Evolutionary conservation across 2,888 invertebrate genomes (phyloP).

Genomic region (Salticus scenicus): DNA sequence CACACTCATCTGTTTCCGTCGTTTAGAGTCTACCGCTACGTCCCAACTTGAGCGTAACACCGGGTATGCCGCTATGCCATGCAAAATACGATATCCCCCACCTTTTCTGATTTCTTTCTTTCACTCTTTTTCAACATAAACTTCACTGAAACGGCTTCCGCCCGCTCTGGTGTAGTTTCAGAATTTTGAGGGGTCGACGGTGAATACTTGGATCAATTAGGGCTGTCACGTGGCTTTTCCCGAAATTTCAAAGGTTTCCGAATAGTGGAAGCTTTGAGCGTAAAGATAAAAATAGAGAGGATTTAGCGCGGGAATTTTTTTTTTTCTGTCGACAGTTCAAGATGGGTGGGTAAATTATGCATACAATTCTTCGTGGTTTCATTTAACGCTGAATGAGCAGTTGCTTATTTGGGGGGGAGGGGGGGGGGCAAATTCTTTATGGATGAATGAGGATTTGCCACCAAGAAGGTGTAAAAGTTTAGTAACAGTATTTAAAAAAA

Average conservation of each 20-base stretch:
- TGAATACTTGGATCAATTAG: constrained; percentile 42
- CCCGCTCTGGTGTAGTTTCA: constrained; percentile 2
- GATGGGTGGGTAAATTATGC: constrained; percentile 1
- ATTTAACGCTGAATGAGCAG: constrained; percentile 7
- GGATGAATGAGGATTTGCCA: neutral
- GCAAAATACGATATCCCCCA: constrained; percentile 32
- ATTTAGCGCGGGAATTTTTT: constrained; percentile 3
- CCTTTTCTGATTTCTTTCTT: constrained; percentile 14
- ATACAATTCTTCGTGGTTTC: constrained; percentile 4
- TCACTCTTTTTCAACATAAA: constrained; percentile 16
- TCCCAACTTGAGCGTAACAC: constrained; percentile 52
- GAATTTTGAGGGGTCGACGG: constrained; percentile 8
- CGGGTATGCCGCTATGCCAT: constrained; percentile 28
- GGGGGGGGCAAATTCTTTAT: neutral
- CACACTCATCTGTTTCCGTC: constrained; percentile 60
- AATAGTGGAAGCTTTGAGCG: constrained; percentile 53
- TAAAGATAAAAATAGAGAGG: constrained; percentile 17
- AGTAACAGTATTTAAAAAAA: no score
- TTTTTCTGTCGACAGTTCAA: neutral
- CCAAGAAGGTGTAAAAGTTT: no score
- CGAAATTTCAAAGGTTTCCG: constrained; percentile 62
- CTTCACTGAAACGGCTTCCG: constrained; percentile 63
- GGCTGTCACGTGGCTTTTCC: constrained; percentile 32
- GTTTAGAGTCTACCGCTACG: constrained; percentile 50
- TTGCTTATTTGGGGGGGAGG: constrained; percentile 3